Evolutionary conservation across 2,797 vertebrate genomes (phyloP).

Genomic region (Amazonetta brasiliensis): DNA sequence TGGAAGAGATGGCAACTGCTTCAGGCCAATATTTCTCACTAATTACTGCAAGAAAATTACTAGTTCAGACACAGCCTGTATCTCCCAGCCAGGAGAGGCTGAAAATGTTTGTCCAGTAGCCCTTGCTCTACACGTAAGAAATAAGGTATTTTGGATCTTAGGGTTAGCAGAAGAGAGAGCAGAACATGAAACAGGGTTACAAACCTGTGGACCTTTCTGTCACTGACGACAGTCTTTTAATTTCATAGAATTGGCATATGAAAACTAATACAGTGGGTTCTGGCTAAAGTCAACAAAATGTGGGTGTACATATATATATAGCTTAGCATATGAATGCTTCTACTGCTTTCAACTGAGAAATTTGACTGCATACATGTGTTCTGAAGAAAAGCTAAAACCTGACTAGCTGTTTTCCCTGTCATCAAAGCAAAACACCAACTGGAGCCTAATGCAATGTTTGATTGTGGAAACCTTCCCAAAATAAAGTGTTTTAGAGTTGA

Average conservation of each 20-base stretch:
- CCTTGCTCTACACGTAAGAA: not conserved
- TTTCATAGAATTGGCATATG: not conserved
- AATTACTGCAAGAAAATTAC: not conserved
- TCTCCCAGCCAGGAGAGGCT: not conserved
- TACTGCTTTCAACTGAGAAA: not conserved
- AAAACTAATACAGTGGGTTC: not conserved
- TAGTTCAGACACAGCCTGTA: not conserved
- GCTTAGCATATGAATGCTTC: not conserved
- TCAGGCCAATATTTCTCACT: not conserved
- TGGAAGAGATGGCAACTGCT: not conserved
- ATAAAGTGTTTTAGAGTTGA: not conserved
- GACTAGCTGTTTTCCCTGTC: not conserved
- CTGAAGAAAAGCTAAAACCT: not conserved
- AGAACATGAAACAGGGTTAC: not conserved
- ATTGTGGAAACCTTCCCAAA: not conserved
- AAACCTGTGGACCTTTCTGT: not conserved
- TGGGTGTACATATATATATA: not conserved
- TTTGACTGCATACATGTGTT: not conserved
- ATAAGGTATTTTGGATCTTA: rapidly evolving
- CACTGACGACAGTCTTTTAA: not conserved
- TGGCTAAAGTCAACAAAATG: not conserved
- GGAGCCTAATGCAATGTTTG: not conserved
- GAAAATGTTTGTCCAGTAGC: not conserved
- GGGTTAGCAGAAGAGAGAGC: not conserved
- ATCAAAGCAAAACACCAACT: not conserved